Evolutionary conservation across 2,797 vertebrate genomes (phyloP).

Genomic region (Hozukius guyotensis): DNA sequence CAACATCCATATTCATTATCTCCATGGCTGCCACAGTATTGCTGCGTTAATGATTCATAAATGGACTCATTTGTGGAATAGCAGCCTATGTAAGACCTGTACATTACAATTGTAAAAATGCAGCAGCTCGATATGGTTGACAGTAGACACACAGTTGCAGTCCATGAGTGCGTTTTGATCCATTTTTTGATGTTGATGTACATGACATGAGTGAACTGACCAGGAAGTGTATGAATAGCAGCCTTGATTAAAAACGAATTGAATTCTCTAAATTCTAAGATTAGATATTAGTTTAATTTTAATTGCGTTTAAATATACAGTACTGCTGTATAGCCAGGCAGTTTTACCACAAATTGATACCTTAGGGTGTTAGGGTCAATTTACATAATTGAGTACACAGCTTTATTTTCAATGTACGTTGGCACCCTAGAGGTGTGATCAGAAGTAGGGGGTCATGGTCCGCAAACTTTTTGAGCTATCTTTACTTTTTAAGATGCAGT

Average conservation of each 20-base stretch:
- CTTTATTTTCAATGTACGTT: not conserved
- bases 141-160: not conserved
- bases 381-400: not conserved
- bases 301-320: not conserved
- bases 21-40: slow-evolving; percentile 25
- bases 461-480: no score
- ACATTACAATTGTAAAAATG: not conserved
- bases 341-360: not conserved
- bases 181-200: not conserved
- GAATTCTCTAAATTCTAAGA: not conserved
- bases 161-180: not conserved
- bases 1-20: slow-evolving; percentile 62
- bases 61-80: slow-evolving; percentile 33
- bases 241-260: not conserved
- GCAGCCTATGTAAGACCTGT: not conserved
- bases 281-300: not conserved
- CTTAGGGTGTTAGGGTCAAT: not conserved
- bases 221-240: not conserved
- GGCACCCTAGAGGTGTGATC: not conserved
- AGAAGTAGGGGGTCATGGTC: not conserved
- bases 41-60: slow-evolving; percentile 54
- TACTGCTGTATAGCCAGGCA: not conserved
- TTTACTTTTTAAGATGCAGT: not conserved
- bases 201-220: not conserved
- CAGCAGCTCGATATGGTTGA: not conserved